Percentiles rank a stretch among this genome's conserved stretches.
Conservation (phyloP, 2,113 vertebrate genomes). For the Prionailurus bengalensis region DNA sequence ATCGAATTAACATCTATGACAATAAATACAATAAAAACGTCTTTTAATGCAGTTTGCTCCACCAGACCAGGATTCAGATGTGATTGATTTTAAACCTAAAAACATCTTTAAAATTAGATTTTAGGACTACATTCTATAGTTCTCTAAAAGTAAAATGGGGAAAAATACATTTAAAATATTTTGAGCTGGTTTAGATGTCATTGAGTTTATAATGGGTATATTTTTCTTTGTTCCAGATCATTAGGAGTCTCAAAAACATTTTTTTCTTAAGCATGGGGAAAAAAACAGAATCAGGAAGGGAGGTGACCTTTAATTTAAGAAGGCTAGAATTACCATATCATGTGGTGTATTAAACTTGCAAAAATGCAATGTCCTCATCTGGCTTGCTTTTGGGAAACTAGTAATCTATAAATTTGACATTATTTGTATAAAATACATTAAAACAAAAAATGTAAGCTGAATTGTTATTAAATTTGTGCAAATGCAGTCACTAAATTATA, state of each 20-base stretch:
- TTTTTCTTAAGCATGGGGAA: constrained; percentile 69
- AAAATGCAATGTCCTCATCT: constrained; percentile 74
- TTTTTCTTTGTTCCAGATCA: constrained; percentile 70
- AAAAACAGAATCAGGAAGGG: constrained; percentile 32
- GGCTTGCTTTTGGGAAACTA: constrained; percentile 62
- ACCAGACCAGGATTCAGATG: constrained; percentile 40
- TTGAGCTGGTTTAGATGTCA: constrained; percentile 71
- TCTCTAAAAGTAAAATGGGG: constrained; percentile 44
- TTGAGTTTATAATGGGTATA: not conserved
- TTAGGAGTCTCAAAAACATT: constrained; percentile 40
- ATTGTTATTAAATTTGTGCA: constrained; percentile 84
- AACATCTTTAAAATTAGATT: constrained; percentile 60
- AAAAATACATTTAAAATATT: constrained; percentile 68
- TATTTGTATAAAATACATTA: constrained; percentile 82
- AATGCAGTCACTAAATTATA: constrained; percentile 84
- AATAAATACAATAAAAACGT: constrained; percentile 73
- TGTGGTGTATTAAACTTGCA: constrained; percentile 66
- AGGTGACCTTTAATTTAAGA: constrained; percentile 77
- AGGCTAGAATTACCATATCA: constrained; percentile 77
- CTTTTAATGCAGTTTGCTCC: constrained; percentile 75
- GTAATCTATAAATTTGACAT: constrained; percentile 69
- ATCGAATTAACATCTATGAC: constrained; percentile 71
- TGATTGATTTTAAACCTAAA: constrained; percentile 73
- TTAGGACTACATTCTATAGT: constrained; percentile 67
- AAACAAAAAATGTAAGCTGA: constrained; percentile 77